Evolutionary conservation across 2,113 vertebrate species (phyloP).

Genomic region (Rhagologus leucostigma): DNA sequence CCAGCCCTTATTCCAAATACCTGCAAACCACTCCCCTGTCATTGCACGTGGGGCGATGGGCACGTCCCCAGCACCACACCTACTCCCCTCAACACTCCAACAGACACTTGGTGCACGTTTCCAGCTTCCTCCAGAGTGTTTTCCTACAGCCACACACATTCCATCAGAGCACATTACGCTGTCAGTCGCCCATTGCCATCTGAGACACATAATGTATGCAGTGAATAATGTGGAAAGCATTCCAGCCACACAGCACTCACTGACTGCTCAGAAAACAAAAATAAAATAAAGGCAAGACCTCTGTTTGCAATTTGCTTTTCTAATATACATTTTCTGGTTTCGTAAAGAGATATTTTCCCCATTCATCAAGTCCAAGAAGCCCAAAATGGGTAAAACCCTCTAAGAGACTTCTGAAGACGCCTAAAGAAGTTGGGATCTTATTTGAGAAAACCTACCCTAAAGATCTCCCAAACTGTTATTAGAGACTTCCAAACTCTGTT

Average conservation of each 20-base stretch:
- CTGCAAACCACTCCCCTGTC: background rate
- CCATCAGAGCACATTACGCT: background rate
- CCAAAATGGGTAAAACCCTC: background rate
- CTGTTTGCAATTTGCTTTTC: background rate
- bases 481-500: background rate
- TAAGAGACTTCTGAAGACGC: background rate
- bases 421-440: background rate
- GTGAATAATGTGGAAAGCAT: background rate
- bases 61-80: background rate
- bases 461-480: background rate
- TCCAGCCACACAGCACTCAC: background rate
- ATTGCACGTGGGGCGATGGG: fast-evolving
- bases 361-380: background rate
- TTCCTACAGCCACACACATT: background rate
- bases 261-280: background rate
- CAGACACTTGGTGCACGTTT: background rate
- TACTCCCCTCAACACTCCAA: background rate
- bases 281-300: background rate
- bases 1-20: background rate
- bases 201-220: background rate
- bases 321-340: background rate
- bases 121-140: background rate
- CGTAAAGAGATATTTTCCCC: background rate
- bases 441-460: background rate
- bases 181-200: background rate